phyloP scores from a whole-genome alignment of 2,797 vertebrate species.

The Enteromius anoplus region DNA sequence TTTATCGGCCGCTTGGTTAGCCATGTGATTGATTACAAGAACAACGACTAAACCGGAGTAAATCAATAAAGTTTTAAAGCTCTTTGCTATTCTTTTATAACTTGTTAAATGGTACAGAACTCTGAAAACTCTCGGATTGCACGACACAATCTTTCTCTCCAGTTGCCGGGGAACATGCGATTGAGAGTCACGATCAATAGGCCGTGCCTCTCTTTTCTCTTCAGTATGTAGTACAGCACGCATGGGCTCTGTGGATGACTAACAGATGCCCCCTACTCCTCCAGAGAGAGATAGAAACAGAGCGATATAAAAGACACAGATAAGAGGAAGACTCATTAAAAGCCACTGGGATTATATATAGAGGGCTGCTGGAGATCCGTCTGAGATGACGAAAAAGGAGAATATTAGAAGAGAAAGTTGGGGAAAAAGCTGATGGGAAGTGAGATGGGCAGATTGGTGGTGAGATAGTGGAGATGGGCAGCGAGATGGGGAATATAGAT shows the following conservation, averaged over 20 bases:
- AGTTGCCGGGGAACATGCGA: constrained; percentile 46
- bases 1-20: not conserved
- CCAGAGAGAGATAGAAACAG: constrained; percentile 42
- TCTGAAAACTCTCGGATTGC: constrained; percentile 4
- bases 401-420: constrained; percentile 29
- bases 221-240: constrained; percentile 54
- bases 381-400: constrained; percentile 32
- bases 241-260: constrained; percentile 56
- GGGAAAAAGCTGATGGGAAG: not conserved
- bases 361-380: not conserved
- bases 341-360: constrained; percentile 43
- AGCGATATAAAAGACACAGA: constrained; percentile 34
- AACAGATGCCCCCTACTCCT: constrained; percentile 55
- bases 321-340: constrained; percentile 49
- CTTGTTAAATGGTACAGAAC: constrained; percentile 6
- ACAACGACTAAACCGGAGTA: not conserved
- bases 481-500: constrained; percentile 5
- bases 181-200: constrained; percentile 51
- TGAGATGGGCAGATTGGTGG: not conserved
- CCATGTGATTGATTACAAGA: not conserved
- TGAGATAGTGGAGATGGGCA: constrained; percentile 29
- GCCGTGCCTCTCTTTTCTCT: constrained; percentile 33
- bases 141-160: not conserved
- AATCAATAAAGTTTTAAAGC: constrained; percentile 30
- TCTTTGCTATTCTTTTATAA: constrained; percentile 15